These are phyloP conservation scores for Agrilus cyanescens DNA, from an alignment of 2,888 invertebrate genomes.

Conservation along the genomic window DNA sequence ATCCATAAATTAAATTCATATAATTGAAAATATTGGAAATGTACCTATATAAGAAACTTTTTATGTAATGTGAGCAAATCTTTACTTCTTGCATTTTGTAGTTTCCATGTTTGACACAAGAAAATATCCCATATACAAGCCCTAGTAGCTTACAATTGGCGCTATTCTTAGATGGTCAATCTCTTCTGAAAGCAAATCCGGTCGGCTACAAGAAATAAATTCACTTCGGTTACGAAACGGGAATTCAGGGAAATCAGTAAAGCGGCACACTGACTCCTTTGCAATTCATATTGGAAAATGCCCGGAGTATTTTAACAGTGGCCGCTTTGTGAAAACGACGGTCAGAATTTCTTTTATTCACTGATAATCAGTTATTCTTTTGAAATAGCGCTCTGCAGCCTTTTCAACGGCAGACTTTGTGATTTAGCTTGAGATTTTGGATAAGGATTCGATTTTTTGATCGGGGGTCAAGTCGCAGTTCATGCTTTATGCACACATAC, in stretches of 20 bases:
- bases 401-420: constrained; percentile 32
- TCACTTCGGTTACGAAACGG: constrained; percentile 24
- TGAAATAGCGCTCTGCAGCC: constrained; percentile 32
- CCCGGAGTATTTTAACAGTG: constrained; percentile 20
- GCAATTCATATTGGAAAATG: no score
- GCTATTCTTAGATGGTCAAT: constrained; percentile 36
- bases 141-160: constrained; percentile 36
- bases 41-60: no score
- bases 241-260: constrained; percentile 6
- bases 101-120: no score
- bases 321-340: constrained; percentile 7
- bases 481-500: no score
- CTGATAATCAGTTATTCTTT: constrained; percentile 34
- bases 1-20: no score
- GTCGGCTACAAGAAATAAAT: constrained; percentile 30
- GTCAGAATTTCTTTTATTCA: constrained; percentile 26
- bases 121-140: constrained; percentile 17
- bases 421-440: constrained; percentile 29
- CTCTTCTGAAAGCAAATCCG: constrained; percentile 34
- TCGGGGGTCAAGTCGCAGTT: constrained; percentile 25
- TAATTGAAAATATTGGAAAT: no score
- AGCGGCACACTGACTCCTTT: no score
- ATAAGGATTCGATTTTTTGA: constrained; percentile 29
- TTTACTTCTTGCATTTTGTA: no score
- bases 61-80: no score